Evolutionary conservation across 2,113 vertebrate species (phyloP).

Genomic region (Pelusios castaneus): DNA sequence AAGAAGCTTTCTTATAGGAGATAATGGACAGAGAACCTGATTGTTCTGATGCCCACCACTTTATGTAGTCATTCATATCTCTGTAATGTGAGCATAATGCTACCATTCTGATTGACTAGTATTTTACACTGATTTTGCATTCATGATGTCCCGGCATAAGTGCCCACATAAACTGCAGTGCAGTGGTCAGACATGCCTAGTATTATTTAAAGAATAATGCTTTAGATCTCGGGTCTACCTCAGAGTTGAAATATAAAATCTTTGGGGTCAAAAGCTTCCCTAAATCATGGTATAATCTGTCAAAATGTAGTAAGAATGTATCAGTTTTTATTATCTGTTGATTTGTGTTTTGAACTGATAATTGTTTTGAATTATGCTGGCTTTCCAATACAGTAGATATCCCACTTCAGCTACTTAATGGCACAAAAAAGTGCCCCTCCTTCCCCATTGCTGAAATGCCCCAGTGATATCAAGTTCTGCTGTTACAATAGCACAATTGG

Average conservation of each 20-base stretch:
- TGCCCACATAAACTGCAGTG: not conserved
- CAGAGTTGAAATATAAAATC: not conserved
- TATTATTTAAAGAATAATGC: not conserved
- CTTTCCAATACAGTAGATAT: not conserved
- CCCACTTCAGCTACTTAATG: not conserved
- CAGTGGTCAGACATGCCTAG: not conserved
- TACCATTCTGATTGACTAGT: not conserved
- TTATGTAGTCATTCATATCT: not conserved
- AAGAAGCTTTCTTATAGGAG: not conserved
- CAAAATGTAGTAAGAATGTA: not conserved
- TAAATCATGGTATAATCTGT: not conserved
- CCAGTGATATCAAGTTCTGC: not conserved
- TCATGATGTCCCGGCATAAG: not conserved
- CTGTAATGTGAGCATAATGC: not conserved
- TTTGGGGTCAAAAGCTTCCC: not conserved
- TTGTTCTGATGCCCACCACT: not conserved
- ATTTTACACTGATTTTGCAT: not conserved
- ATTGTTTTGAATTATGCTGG: not conserved
- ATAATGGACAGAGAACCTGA: not conserved
- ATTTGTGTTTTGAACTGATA: not conserved
- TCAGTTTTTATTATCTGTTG: not conserved
- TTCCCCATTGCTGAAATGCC: not conserved
- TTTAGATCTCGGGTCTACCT: not conserved
- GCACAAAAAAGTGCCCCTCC: not conserved
- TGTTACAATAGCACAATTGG: not conserved